Evolutionary conservation across 2,113 vertebrate genomes (phyloP).

Genomic region (Notothenia rossii): DNA sequence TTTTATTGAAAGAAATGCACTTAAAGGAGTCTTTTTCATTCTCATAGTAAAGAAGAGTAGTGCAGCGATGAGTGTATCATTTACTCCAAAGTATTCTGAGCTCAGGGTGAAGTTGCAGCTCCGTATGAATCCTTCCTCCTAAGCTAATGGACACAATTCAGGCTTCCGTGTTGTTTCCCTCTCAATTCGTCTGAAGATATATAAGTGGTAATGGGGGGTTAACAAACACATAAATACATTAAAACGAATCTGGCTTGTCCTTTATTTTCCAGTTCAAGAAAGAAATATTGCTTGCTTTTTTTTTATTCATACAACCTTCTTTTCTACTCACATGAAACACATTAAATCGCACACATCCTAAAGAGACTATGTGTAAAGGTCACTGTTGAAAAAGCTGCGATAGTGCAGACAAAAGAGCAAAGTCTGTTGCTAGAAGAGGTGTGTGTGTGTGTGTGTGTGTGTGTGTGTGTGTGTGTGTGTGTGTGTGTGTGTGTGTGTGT

Average conservation of each 20-base stretch:
- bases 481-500: slow-evolving; percentile 10
- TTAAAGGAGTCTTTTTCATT: slow-evolving; percentile 51
- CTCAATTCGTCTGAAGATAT: slow-evolving; percentile 17
- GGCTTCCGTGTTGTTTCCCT: slow-evolving; percentile 23
- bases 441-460: slow-evolving; percentile 25
- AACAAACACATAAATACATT: slow-evolving; percentile 1
- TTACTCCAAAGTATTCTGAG: slow-evolving; percentile 55
- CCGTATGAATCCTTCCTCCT: slow-evolving; percentile 48
- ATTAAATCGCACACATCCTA: slow-evolving; percentile 40
- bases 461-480: background rate
- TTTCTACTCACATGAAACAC: slow-evolving; percentile 17
- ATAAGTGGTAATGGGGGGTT: background rate
- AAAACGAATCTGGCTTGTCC: background rate
- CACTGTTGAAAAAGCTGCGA: slow-evolving; percentile 56
- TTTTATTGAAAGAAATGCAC: slow-evolving; percentile 54
- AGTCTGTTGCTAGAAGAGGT: slow-evolving; percentile 64
- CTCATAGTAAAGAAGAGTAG: slow-evolving; percentile 12
- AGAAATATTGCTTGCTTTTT: slow-evolving; percentile 2
- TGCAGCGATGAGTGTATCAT: slow-evolving; percentile 30
- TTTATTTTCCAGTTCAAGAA: background rate
- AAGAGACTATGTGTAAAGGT: slow-evolving; percentile 70
- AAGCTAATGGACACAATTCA: slow-evolving; percentile 60
- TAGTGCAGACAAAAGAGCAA: slow-evolving; percentile 79
- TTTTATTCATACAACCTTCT: slow-evolving; percentile 19
- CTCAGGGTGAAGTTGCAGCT: slow-evolving; percentile 62